Evolutionary conservation across 1,140 invertebrate species (phyloP), one percentile per base, ranked within the genome.

Genomic region (Prorops nasuta): DNA sequence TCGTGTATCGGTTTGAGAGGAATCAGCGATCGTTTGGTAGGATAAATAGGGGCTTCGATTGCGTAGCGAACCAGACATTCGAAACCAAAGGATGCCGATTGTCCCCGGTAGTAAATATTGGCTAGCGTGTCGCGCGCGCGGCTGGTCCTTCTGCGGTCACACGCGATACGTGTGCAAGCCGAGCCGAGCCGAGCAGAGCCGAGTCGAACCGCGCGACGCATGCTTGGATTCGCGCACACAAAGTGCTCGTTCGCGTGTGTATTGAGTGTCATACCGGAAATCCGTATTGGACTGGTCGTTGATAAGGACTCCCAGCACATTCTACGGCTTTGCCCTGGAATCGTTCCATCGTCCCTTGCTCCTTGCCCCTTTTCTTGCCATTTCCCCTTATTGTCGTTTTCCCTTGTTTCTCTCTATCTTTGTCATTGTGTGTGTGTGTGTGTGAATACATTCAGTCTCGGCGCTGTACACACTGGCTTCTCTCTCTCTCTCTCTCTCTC

Each of bases 51-150:
- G 20, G 44, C 18, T 20, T 31, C 56, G 45, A 28, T 28, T 10
- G 10, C 10, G 24, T 28, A 4, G 24, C n/a, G n/a, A n/a, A n/a
- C n/a, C n/a, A 28, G 24, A 28, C 24, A 28, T 28, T 28, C 24
- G 24, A 28, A 28, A 21, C 41, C 43, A 48, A 49, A 45, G 56
- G 56, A 45, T 54, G 58, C 58, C 32, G 57, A 60, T n/a, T 54
- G 55, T 55, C 55, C 28, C 12, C 36, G 56, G 44, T 21, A 37
- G 24, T 44, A 60, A 60, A 60, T 58, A 60, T 60, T 60, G 56
- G 56, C 47, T 41, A 19, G 43, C 37, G 51, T 51, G 56, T 58
- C 51, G 45, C 47, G 12, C 28, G 9, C 20, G 28, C 39, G 15
- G 41, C 39, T 36, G 16, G 6, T 21, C 21, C 14, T 28, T 31